Conservation (phyloP, 1,140 invertebrate species). For the Lutraria rhynchaena region DNA sequence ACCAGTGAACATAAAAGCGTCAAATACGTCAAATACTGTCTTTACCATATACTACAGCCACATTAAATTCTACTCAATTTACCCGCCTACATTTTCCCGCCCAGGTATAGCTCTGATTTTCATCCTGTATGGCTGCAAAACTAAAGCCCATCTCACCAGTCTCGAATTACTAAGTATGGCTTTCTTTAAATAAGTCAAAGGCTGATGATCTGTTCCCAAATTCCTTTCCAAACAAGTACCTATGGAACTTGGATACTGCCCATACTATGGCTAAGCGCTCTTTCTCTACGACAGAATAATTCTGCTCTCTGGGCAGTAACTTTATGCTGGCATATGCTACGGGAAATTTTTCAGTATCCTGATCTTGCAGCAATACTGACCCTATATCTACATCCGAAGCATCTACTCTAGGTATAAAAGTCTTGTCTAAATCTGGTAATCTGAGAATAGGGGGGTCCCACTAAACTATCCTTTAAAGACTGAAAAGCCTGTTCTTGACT, state of each 20-base stretch:
- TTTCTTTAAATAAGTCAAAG: constrained; percentile 31
- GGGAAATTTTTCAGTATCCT: constrained; percentile 54
- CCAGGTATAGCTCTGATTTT: too few species aligned
- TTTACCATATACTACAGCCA: too few species aligned
- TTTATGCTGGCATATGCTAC: constrained; percentile 66
- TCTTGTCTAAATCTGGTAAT: constrained; percentile 75
- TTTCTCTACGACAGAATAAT: constrained; percentile 80
- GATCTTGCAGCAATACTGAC: constrained; percentile 64
- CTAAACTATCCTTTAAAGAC: constrained; percentile 37
- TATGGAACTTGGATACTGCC: constrained; percentile 80
- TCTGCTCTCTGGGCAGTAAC: constrained; percentile 46
- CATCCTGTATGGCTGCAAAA: too few species aligned
- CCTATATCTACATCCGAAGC: constrained; percentile 57
- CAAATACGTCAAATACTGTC: too few species aligned
- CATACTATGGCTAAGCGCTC: constrained; percentile 81
- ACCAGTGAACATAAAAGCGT: too few species aligned
- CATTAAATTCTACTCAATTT: too few species aligned
- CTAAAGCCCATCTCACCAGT: constrained; percentile 4
- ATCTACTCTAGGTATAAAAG: constrained; percentile 61
- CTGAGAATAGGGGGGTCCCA: constrained; percentile 58
- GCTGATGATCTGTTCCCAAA: constrained; percentile 60
- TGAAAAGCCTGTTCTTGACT: constrained; percentile 28
- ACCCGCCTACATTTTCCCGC: too few species aligned
- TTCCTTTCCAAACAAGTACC: constrained; percentile 72
- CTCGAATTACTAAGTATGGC: constrained; percentile 3